Evolutionary conservation across 2,797 vertebrate genomes (phyloP).

Genomic region (Heliangelus exortis): DNA sequence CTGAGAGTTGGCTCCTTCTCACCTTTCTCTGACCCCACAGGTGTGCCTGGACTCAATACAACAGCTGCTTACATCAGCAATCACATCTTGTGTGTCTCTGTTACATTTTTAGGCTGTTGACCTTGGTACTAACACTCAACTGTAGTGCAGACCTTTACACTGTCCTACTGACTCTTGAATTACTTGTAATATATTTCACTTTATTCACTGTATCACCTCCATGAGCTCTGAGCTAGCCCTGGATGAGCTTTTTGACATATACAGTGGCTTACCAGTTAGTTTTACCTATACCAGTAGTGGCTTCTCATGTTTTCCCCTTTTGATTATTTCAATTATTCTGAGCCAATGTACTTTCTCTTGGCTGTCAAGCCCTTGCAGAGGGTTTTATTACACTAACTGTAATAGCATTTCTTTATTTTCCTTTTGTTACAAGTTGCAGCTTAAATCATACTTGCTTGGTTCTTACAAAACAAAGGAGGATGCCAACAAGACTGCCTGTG

Average conservation of each 20-base stretch:
- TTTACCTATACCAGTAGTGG: background rate
- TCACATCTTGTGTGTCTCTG: background rate
- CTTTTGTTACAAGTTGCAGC: slow-evolving; percentile 40
- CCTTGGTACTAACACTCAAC: background rate
- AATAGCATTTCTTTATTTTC: slow-evolving; percentile 22
- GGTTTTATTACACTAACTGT: slow-evolving; percentile 44
- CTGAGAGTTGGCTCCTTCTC: background rate
- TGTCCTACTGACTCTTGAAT: background rate
- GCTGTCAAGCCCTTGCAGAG: slow-evolving; percentile 53
- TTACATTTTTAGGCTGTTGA: background rate
- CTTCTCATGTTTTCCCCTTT: slow-evolving; percentile 37
- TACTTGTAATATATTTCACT: background rate
- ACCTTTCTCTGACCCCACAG: background rate
- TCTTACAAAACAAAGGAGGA: slow-evolving; percentile 34
- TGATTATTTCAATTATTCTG: slow-evolving; percentile 67
- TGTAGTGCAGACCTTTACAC: background rate
- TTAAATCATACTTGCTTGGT: slow-evolving; percentile 49
- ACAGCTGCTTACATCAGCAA: background rate
- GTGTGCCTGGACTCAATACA: too few species aligned
- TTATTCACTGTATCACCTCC: background rate
- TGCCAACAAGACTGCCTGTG: slow-evolving; percentile 27
- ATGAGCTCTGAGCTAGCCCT: background rate
- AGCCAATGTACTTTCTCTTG: slow-evolving; percentile 29
- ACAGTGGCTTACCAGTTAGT: background rate
- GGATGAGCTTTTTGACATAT: background rate